Evolutionary conservation across 2,797 vertebrate species (phyloP).

Genomic region (Margarornis squamiger): DNA sequence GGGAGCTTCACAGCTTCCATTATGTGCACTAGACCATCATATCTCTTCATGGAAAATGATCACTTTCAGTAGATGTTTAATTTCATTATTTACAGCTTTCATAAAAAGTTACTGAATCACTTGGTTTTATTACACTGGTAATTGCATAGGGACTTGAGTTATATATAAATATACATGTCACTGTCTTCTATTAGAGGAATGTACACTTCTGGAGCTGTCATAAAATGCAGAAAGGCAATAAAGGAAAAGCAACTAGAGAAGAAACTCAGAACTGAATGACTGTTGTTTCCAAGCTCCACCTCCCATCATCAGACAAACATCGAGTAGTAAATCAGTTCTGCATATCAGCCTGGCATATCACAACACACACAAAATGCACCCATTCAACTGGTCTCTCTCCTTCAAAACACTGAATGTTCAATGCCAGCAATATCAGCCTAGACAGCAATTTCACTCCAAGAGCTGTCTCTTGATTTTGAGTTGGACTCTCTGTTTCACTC

Average conservation of each 20-base stretch:
- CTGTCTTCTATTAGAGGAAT: not conserved
- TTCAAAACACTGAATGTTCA: not conserved
- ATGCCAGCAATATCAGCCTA: not conserved
- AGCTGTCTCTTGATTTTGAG: not conserved
- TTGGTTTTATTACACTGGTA: not conserved
- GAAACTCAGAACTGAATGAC: not conserved
- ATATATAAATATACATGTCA: not conserved
- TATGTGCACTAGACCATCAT: not conserved
- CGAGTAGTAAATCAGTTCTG: not conserved
- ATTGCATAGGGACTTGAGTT: not conserved
- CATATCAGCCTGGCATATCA: not conserved
- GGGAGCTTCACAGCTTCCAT: rapidly evolving
- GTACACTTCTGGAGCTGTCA: not conserved
- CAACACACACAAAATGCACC: not conserved
- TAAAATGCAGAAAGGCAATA: not conserved
- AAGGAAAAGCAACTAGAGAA: not conserved
- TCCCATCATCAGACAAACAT: not conserved
- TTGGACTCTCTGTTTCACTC: not conserved
- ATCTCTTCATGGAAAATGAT: not conserved
- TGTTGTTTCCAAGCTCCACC: not conserved
- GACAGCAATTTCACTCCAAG: not conserved
- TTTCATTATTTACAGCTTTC: not conserved
- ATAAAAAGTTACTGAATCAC: not conserved
- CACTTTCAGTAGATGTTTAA: not conserved
- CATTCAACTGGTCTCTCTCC: not conserved